A percentile compares a stretch with the other conserved stretches of the same genome.
These are phyloP conservation scores for Indicator indicator DNA, from an alignment of 2,113 vertebrate species.

Conservation along the genomic window DNA sequence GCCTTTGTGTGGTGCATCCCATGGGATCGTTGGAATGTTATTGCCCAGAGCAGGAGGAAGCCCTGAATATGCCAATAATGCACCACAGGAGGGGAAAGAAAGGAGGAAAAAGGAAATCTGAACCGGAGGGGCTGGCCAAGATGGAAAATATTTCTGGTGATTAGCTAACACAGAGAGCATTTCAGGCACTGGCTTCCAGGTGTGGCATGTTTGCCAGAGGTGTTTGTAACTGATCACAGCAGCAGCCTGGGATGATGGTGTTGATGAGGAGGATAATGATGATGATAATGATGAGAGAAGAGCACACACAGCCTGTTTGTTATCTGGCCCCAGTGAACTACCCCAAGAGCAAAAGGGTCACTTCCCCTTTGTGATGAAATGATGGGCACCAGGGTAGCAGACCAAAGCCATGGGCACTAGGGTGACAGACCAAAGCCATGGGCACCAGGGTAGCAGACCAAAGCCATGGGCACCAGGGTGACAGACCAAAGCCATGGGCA, in stretches of 20 bases:
- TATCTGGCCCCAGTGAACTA: fast-evolving
- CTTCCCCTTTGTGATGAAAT: neutral
- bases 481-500: no score
- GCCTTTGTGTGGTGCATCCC: neutral
- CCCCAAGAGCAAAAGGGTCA: fast-evolving
- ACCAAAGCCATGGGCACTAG: no score
- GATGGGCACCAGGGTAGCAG: no score
- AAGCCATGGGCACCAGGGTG: no score
- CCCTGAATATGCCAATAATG: neutral
- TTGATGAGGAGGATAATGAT: no score
- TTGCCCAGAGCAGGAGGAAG: neutral
- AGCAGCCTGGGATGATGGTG: neutral
- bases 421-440: no score
- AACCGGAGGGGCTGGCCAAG: neutral
- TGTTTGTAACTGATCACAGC: neutral
- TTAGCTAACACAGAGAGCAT: neutral
- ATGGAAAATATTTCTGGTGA: conserved; percentile 37
- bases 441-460: no score
- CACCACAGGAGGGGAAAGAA: neutral
- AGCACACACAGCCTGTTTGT: neutral
- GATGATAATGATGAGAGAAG: neutral
- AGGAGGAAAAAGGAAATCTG: conserved; percentile 29
- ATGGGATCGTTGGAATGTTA: neutral
- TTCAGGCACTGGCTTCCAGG: neutral
- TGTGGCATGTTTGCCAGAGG: neutral